Evolutionary conservation across 2,888 invertebrate genomes (phyloP).

Genomic region (Pseudococcus jackbeardsleyi): DNA sequence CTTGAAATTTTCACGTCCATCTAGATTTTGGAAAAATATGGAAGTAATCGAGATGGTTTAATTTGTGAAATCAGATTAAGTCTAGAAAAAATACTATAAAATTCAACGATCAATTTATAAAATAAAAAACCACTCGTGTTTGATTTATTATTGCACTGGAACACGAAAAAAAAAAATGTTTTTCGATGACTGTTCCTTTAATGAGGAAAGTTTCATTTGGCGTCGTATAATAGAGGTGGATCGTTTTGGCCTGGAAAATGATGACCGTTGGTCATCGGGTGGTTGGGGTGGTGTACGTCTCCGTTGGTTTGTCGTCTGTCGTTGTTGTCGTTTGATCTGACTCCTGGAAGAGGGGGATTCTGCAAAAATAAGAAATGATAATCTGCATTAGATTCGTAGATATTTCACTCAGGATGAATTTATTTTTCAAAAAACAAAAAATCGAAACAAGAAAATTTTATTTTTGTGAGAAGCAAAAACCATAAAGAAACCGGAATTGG

Average conservation of each 20-base stretch:
- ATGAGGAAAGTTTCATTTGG: constrained; percentile 6
- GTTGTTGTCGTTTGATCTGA: constrained; percentile 53
- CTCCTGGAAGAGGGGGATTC: constrained; percentile 58
- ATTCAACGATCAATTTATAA: constrained; percentile 18
- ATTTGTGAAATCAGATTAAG: background rate
- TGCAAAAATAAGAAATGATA: constrained; percentile 31
- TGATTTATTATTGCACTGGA: constrained; percentile 29
- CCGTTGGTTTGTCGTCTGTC: constrained; percentile 63
- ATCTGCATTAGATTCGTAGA: background rate
- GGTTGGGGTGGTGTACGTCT: constrained; percentile 55
- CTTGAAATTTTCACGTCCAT: background rate
- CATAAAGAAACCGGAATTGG: no score
- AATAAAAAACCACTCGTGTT: background rate
- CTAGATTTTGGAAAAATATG: background rate
- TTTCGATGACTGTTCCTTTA: background rate
- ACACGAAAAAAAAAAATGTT: constrained; percentile 5
- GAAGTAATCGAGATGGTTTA: background rate
- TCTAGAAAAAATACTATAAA: constrained; percentile 12
- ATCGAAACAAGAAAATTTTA: no score
- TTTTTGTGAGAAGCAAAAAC: no score
- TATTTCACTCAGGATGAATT: no score
- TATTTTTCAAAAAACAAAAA: no score
- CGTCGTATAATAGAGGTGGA: constrained; percentile 60
- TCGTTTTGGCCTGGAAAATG: constrained; percentile 59
- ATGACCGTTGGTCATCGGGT: constrained; percentile 58